Conservation (phyloP, 2,888 invertebrate genomes). For the Deroplatys truncata region DNA sequence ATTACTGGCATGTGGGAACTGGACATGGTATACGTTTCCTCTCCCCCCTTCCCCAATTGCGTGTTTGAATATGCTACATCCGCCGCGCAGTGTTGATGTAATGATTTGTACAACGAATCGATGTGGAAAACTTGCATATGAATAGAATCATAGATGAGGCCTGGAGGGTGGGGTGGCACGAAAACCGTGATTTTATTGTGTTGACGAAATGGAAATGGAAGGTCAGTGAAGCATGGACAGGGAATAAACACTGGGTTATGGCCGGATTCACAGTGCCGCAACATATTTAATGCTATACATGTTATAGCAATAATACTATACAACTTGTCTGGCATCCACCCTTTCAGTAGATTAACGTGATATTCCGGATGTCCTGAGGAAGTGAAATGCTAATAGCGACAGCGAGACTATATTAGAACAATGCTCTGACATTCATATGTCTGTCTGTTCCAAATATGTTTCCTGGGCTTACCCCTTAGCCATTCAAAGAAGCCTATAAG, state of each 20-base stretch:
- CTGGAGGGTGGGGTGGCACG: background rate
- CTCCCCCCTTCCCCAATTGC: background rate
- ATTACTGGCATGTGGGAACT: background rate
- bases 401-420: background rate
- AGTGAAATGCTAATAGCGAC: background rate
- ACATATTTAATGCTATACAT: conserved; percentile 18
- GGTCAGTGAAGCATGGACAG: background rate
- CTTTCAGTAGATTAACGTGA: background rate
- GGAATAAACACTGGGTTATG: conserved; percentile 11
- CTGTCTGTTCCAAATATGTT: too few relatives aligned
- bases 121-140: conserved; percentile 1
- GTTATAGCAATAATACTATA: conserved; percentile 12
- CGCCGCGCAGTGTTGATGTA: background rate
- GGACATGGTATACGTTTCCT: background rate
- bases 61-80: background rate
- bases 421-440: too few relatives aligned
- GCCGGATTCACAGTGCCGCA: conserved; percentile 21
- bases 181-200: background rate
- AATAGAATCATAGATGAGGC: background rate
- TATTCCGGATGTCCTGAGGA: background rate
- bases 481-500: too few relatives aligned
- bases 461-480: too few relatives aligned
- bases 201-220: background rate
- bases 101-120: background rate
- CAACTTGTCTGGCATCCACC: conserved; percentile 4